phyloP scores from a whole-genome alignment of 1,140 invertebrate species.

The Muscidifurax raptorellus region DNA sequence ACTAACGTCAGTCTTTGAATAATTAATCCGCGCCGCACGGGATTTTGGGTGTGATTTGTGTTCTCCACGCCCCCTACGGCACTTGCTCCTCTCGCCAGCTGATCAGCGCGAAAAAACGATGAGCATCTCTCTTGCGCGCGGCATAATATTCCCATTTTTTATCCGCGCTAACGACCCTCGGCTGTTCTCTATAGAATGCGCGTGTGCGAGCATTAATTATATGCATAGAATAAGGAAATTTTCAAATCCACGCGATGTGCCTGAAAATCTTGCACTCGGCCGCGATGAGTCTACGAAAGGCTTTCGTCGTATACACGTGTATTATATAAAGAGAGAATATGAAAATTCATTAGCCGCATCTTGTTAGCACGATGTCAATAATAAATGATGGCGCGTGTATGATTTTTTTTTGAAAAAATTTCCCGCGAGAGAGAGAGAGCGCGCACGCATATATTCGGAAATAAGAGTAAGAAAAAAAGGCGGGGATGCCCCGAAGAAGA shows the following conservation, averaged over 20 bases:
- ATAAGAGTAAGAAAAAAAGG: neutral
- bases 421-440: neutral
- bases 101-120: constrained; percentile 56
- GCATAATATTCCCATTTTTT: constrained; percentile 43
- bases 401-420: neutral
- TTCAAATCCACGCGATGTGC: neutral
- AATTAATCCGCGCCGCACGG: constrained; percentile 12
- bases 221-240: neutral
- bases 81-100: constrained; percentile 37
- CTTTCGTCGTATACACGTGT: too few relatives aligned
- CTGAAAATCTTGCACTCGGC: too few relatives aligned
- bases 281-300: too few relatives aligned
- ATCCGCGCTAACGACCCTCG: constrained; percentile 20
- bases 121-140: neutral
- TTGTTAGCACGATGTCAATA: neutral
- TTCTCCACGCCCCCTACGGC: constrained; percentile 31
- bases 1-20: neutral
- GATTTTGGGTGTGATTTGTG: constrained; percentile 35
- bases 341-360: neutral
- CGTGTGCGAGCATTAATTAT: neutral
- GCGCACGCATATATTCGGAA: neutral
- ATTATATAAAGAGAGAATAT: too few relatives aligned
- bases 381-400: neutral
- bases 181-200: neutral
- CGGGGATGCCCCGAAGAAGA: constrained; percentile 7